Base-by-base conservation (phyloP, 2,888 invertebrate genomes). In the Drosophila kuntzei region DNA sequence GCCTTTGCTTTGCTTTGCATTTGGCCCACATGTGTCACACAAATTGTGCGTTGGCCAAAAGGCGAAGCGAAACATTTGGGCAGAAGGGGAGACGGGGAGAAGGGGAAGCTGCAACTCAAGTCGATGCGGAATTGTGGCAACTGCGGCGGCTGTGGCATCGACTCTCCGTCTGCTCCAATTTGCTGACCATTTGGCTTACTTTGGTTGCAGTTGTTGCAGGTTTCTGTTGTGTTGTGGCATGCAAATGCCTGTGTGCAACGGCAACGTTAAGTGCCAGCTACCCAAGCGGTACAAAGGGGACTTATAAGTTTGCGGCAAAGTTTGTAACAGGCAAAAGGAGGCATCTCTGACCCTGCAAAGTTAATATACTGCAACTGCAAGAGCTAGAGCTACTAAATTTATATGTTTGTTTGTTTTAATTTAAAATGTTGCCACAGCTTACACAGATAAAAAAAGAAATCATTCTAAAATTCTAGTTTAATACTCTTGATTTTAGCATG, bases 171-270 rank as follows among this genome's bases (percentile, higher is more conserved):
- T 81, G 81, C 72, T 78, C 82, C 70, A 80, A 86, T 86, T 82
- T 83, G 60, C 84, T 83, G 87, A 83, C 83, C 87, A 83, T 83
- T 84, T 83, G 83, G 81, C 87, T 79, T 83, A 83, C 71, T 81
- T 86, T 60, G 34, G 55, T 18, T 57, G 61, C 57, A 20, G 64
- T 55, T 60, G 36, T 18, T 58, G 50, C 32, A 54, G 12, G 41
- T 85, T 57, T 25, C 8, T 8, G 51, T 18, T 53, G 55, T 50
- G 57, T 53, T 70, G 80, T 51, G 71, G 83, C 82, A 82, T 82
- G 80, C 87, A 86, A 86, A 83, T 83, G 66, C 70, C n/a, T 34
- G 25, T 81, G 77, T 81, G 76, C 82, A 76, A 74, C 79, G 62
- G 75, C 71, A 74, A 34, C 64, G 37, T 46, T 43, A 46, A 61